Percentiles rank a stretch among this genome's conserved stretches.
These are phyloP conservation scores for Lepidonotus clava DNA, from an alignment of 2,888 invertebrate species.

Conservation along the genomic window DNA sequence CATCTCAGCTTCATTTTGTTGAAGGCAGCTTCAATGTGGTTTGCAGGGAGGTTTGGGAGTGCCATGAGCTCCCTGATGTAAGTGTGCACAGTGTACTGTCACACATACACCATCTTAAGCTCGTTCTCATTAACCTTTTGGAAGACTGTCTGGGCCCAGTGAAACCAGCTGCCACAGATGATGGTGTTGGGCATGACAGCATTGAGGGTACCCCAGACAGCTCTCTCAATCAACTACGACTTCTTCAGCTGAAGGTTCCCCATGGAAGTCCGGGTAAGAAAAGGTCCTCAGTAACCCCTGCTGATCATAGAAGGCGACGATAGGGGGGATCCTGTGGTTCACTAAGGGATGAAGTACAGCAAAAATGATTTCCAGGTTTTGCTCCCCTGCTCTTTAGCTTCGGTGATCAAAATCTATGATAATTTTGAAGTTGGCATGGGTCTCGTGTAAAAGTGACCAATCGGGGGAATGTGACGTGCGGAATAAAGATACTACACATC, in stretches of 20 bases:
- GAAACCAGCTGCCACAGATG: not conserved
- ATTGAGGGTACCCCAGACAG: constrained; percentile 44
- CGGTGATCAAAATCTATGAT: no score
- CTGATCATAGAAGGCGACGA: no score
- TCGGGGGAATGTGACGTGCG: no score
- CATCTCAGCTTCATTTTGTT: not conserved
- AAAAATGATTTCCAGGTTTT: no score
- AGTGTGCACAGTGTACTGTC: not conserved
- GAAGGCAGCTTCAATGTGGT: constrained; percentile 1
- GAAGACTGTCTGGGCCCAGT: constrained; percentile 24
- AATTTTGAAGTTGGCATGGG: no score
- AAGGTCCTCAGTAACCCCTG: no score
- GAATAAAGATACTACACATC: no score
- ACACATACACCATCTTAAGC: not conserved
- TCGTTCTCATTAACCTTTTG: not conserved
- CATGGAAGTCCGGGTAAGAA: no score
- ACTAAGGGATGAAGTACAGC: no score
- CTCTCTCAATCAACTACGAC: constrained; percentile 48
- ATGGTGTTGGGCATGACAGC: not conserved
- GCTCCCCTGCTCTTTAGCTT: no score
- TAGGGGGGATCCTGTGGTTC: no score
- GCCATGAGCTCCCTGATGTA: constrained; percentile 31
- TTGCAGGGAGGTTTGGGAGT: constrained; percentile 33
- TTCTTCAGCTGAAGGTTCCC: not conserved
- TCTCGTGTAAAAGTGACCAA: no score